Conservation (phyloP, 2,113 vertebrate genomes). For the Barnardius zonarius region DNA sequence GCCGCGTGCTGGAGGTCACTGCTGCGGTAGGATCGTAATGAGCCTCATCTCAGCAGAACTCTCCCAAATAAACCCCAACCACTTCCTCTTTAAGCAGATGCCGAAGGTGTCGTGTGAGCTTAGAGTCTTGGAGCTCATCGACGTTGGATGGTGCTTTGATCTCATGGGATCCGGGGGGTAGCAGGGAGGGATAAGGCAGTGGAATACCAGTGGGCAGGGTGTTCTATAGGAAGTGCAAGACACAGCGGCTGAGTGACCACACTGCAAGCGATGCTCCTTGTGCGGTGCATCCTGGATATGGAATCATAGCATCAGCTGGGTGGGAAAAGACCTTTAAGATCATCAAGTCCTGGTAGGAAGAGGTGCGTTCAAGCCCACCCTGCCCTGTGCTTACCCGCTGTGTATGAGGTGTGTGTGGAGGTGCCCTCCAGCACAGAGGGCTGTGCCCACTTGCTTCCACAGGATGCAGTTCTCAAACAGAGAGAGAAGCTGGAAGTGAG, state of each 20-base stretch:
- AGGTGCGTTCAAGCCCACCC: not conserved
- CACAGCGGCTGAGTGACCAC: not conserved
- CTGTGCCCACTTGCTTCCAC: rapidly evolving
- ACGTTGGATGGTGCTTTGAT: not conserved
- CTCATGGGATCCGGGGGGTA: not conserved
- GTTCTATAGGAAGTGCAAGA: not conserved
- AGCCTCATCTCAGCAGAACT: constrained; percentile 44
- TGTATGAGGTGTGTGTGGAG: rapidly evolving
- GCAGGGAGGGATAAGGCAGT: not conserved
- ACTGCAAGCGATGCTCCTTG: not conserved
- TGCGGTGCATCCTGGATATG: not conserved
- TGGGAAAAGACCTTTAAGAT: not conserved
- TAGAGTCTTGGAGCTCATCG: constrained; percentile 21
- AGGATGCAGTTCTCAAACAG: not conserved
- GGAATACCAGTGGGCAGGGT: not conserved
- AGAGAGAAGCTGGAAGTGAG: not conserved
- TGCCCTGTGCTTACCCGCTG: not conserved
- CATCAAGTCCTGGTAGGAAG: not conserved
- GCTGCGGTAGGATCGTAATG: constrained; percentile 48
- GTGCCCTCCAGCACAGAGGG: not conserved
- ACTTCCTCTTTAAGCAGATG: constrained; percentile 45
- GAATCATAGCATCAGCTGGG: not conserved
- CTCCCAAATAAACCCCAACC: not conserved
- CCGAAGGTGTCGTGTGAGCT: not conserved
- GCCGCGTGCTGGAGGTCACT: constrained; percentile 64